Evolutionary conservation across 2,888 invertebrate genomes (phyloP).

Genomic region (Nematopogon swammerdamellus): DNA sequence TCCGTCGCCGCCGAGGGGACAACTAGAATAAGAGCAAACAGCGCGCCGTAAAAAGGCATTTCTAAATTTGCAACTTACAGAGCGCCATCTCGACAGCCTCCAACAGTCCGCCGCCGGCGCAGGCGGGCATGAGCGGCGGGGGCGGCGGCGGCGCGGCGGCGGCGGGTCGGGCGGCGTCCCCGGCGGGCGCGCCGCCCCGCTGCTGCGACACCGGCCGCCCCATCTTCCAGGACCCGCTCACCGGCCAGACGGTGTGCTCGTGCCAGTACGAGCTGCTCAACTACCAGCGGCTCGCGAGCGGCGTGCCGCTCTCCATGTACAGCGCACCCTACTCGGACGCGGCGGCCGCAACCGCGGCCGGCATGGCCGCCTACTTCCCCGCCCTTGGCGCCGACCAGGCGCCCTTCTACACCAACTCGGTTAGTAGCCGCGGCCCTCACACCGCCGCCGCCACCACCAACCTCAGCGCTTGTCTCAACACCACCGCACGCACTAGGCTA

Average conservation of each 20-base stretch:
- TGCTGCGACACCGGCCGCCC: constrained; percentile 93
- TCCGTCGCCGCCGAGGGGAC: constrained; percentile 24
- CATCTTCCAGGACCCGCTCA: constrained; percentile 85
- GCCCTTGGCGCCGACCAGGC: constrained; percentile 82
- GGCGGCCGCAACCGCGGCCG: constrained; percentile 64
- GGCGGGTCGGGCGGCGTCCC: constrained; percentile 49
- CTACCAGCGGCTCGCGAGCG: constrained; percentile 73
- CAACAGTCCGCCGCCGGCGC: constrained; percentile 65
- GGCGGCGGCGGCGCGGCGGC: constrained; percentile 49
- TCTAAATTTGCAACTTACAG: constrained; percentile 57
- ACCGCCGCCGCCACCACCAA: not conserved
- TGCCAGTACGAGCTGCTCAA: constrained; percentile 87
- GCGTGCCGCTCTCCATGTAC: constrained; percentile 78
- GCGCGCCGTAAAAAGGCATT: constrained; percentile 52
- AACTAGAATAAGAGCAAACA: constrained; percentile 11
- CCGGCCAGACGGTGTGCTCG: constrained; percentile 85
- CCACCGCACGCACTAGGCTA: no score
- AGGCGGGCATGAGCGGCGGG: constrained; percentile 54
- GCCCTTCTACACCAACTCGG: constrained; percentile 80
- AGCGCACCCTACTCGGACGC: constrained; percentile 74
- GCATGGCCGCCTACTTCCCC: constrained; percentile 85
- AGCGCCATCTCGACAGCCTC: constrained; percentile 69
- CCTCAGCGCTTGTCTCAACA: no score
- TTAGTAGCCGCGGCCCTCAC: no score
- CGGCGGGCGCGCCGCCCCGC: constrained; percentile 56